Base-by-base conservation (phyloP, 2,888 invertebrate species). In the Acrobasis repandana region DNA sequence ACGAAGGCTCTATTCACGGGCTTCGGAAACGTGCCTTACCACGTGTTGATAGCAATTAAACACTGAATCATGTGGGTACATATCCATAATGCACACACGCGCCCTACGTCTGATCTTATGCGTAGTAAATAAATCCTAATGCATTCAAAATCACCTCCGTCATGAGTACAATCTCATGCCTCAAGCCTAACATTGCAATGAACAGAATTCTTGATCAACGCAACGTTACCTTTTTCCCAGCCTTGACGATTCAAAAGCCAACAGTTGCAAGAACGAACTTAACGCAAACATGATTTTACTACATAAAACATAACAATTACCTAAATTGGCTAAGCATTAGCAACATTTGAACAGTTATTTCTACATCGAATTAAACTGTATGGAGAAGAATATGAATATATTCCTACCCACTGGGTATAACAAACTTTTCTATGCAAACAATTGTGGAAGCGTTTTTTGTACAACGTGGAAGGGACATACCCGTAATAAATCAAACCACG, bases 11-110 rank as follows among this genome's bases (percentile, higher is more conserved):
- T 71, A 74, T 76, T 77, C 79, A 75, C 75, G 75, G 76, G 71
- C 72, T 76, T 67, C 67, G 51, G 67, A 72, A 83, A 82, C 83
- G 82, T 84, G 85, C 67, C 63, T 50, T 18, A 67, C 74, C 84
- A 86, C 85, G 88, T 88, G 86, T 69, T 69, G 67, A 76, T 76
- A 77, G 68, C 73, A 83, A 85, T 86, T 84, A 87, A 82, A 79
- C 69, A 65, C 69, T 77, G 79, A 80, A 73, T 78, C 78, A 83
- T 78, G 70, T 71, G 71, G 72, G 67, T 74, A 73, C 68, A 81
- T 75, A 86, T 85, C 82, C 83, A 81, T 75, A 71, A 73, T 65
- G 48, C 58, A 63, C 64, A 67, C 82, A 86, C 82, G 86, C 85
- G 84, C 69, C 66, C 63, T 50, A 58, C 70, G 63, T 63, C 68